Percentiles rank a stretch among this genome's conserved stretches.
Evolutionary conservation across 1,140 invertebrate genomes (phyloP).

Genomic region (Drosophila bifasciata): DNA sequence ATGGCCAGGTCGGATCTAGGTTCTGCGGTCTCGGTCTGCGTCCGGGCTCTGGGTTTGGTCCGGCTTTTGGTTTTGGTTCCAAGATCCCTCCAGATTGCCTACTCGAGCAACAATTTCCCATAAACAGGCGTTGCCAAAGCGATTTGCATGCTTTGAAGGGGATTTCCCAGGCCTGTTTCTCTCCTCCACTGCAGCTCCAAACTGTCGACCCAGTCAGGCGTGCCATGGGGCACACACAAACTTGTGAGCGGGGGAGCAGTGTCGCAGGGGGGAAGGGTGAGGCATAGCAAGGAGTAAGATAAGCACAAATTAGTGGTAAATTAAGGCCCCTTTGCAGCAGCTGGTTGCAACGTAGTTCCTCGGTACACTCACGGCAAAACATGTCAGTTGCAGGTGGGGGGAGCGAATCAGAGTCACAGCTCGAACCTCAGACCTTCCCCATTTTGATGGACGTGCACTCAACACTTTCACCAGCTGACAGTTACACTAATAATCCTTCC

Average conservation of each 20-base stretch:
- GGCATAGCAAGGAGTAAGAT: constrained; percentile 29
- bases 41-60: too few species aligned
- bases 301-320: constrained; percentile 80
- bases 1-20: background rate
- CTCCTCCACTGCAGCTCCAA: constrained; percentile 6
- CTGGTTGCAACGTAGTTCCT: constrained; percentile 31
- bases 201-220: constrained; percentile 41
- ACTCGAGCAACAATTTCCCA: constrained; percentile 54
- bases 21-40: too few species aligned
- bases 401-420: background rate
- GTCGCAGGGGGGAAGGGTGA: background rate
- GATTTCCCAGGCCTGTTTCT: constrained; percentile 14
- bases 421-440: constrained; percentile 57
- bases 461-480: constrained; percentile 76
- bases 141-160: constrained; percentile 64
- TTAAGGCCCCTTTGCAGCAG: constrained; percentile 73
- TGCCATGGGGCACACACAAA: constrained; percentile 42
- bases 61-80: constrained; percentile 1
- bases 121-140: constrained; percentile 69
- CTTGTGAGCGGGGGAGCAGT: constrained; percentile 11
- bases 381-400: constrained; percentile 20
- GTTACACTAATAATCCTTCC: constrained; percentile 71
- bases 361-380: constrained; percentile 32
- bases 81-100: constrained; percentile 20
- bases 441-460: constrained; percentile 76